These are phyloP conservation scores for Lamellibrachia satsuma DNA, from an alignment of 2,888 invertebrate genomes.

Conservation along the genomic window DNA sequence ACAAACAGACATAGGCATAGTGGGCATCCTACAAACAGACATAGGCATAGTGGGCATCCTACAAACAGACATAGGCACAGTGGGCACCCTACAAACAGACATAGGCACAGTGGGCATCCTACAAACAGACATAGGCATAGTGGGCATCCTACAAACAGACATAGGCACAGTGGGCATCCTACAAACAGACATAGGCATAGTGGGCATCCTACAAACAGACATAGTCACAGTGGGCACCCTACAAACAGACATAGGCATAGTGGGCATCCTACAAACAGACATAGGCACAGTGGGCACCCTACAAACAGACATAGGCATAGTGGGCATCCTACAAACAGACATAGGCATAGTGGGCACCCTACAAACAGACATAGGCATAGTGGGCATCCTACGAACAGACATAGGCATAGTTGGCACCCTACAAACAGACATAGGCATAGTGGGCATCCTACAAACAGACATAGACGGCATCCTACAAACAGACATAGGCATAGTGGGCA, in stretches of 20 bases:
- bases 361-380: conserved; percentile 30
- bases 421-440: conserved; percentile 30
- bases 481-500: too few species aligned
- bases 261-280: conserved; percentile 36
- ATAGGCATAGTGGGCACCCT: too few species aligned
- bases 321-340: conserved; percentile 36
- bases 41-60: too few species aligned
- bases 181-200: conserved; percentile 30
- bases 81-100: conserved; percentile 36
- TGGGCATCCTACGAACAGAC: conserved; percentile 36
- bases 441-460: conserved; percentile 36
- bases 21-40: conserved; percentile 36
- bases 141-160: conserved; percentile 36
- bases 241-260: conserved; percentile 30
- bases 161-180: too few species aligned
- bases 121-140: conserved; percentile 30
- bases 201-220: conserved; percentile 36
- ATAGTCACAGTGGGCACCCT: too few species aligned
- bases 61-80: conserved; percentile 30
- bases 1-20: conserved; percentile 30
- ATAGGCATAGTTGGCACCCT: too few species aligned
- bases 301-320: conserved; percentile 30
- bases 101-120: too few species aligned
- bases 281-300: too few species aligned
- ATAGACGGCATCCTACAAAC: conserved; percentile 38